Evolutionary conservation across 2,888 invertebrate species (phyloP).

Genomic region (Rhagonycha fulva): DNA sequence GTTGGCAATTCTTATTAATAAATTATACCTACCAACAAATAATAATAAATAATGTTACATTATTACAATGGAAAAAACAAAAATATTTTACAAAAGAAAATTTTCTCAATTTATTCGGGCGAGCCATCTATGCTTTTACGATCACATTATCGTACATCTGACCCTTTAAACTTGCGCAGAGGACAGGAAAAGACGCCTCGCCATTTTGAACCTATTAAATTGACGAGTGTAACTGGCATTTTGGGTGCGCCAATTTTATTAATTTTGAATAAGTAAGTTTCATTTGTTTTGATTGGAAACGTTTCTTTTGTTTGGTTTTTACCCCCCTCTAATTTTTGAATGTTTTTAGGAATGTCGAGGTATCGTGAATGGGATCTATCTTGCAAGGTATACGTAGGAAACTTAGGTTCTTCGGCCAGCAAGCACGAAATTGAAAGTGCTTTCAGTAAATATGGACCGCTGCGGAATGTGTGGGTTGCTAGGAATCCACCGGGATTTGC

Average conservation of each 20-base stretch:
- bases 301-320: neutral
- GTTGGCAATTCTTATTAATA: too few species aligned
- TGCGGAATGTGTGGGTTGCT: slow-evolving; percentile 93
- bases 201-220: slow-evolving; percentile 2
- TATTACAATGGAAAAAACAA: too few species aligned
- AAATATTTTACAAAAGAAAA: too few species aligned
- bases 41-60: too few species aligned
- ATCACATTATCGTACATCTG: neutral
- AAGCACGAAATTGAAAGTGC: slow-evolving; percentile 88
- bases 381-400: slow-evolving; percentile 93
- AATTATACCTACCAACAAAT: too few species aligned
- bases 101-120: too few species aligned
- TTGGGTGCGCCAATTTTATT: neutral
- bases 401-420: slow-evolving; percentile 87
- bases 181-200: slow-evolving; percentile 5
- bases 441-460: slow-evolving; percentile 85
- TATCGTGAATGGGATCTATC: slow-evolving; percentile 83
- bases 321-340: neutral
- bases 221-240: neutral
- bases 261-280: neutral
- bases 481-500: slow-evolving; percentile 92
- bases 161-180: neutral
- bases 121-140: neutral
- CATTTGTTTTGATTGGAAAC: neutral
- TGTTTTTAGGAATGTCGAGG: slow-evolving; percentile 64